Conservation (phyloP, 2,797 vertebrate species). For the Trematomus bernacchii region DNA sequence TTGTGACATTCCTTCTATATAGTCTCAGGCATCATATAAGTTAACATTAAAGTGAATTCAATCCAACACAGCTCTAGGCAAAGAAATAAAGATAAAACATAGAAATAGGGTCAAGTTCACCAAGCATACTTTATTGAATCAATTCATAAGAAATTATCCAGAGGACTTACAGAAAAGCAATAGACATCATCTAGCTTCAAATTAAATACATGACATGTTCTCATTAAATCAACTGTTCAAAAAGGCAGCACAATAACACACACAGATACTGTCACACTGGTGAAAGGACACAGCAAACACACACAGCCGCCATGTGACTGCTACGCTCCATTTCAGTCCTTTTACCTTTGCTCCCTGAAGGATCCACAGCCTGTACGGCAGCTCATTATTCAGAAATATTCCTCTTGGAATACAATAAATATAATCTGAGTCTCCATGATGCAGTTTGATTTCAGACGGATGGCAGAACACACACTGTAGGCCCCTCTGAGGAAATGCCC, state of each 20-base stretch:
- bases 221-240: not conserved
- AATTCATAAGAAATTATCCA: constrained; percentile 3
- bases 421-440: constrained; percentile 12
- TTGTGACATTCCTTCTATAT: no score
- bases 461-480: not conserved
- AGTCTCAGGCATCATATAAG: no score
- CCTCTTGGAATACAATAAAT: constrained; percentile 52
- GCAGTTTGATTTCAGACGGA: constrained; percentile 37
- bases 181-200: constrained; percentile 9
- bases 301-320: not conserved
- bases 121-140: constrained; percentile 57
- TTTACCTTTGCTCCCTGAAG: constrained; percentile 5
- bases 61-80: not conserved
- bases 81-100: not conserved
- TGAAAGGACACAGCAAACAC: constrained; percentile 10
- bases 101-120: not conserved
- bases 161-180: constrained; percentile 5
- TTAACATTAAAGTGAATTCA: not conserved
- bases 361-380: not conserved
- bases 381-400: not conserved
- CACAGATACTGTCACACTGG: constrained; percentile 2
- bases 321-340: not conserved
- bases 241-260: not conserved
- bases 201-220: constrained; percentile 32
- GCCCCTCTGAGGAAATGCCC: not conserved